These are phyloP conservation scores for Leptopilina myrica DNA, from an alignment of 2,888 invertebrate species.

Conservation along the genomic window DNA sequence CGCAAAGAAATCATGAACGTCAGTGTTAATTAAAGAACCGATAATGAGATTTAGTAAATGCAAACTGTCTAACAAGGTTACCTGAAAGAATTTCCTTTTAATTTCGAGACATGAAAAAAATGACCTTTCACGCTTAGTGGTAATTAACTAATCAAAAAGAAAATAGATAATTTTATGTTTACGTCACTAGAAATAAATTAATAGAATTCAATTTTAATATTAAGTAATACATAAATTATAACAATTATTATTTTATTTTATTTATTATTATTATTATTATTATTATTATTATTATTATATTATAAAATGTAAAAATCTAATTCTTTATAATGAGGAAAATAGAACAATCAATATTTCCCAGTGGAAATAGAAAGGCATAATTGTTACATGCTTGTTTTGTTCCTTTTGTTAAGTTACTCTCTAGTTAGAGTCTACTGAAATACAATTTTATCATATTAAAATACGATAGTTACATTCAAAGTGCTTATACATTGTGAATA, in stretches of 20 bases:
- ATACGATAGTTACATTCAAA: no score
- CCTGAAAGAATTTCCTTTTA: background rate
- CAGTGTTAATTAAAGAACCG: constrained; percentile 10
- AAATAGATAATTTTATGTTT: background rate
- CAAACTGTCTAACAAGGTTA: background rate
- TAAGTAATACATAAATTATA: background rate
- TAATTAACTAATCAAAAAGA: constrained; percentile 4
- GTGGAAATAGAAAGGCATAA: background rate
- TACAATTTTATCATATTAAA: no score
- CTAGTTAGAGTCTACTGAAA: no score
- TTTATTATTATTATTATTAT: no score
- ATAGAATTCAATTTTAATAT: background rate
- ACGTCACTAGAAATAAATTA: background rate
- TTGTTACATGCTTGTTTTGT: no score
- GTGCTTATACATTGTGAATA: no score
- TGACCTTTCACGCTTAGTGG: background rate
- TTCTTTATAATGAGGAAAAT: background rate
- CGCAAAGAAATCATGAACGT: constrained; percentile 2
- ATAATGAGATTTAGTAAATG: constrained; percentile 6
- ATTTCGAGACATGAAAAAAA: background rate
- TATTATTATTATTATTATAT: no score
- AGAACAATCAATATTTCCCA: constrained; percentile 6
- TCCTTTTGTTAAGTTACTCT: no score
- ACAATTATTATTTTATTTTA: background rate
- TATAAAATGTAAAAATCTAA: background rate